Conservation (phyloP, 2,113 vertebrate species). For the Asarcornis scutulata region DNA sequence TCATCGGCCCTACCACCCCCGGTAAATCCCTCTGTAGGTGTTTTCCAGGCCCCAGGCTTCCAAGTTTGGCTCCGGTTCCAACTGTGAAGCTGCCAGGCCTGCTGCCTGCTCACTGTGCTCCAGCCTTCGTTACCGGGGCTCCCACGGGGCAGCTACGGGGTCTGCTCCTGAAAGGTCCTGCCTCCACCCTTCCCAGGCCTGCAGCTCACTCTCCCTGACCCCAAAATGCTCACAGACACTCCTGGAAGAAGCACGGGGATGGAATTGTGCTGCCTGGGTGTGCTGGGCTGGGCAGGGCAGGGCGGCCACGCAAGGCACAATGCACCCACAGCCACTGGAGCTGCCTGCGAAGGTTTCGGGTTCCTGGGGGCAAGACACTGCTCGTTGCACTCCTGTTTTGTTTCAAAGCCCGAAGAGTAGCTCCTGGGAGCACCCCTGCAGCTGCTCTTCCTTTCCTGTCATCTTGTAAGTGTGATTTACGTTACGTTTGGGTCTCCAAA, state of each 20-base stretch:
- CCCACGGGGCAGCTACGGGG: background rate
- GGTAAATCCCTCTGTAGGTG: background rate
- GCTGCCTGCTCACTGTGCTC: background rate
- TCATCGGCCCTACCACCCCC: background rate
- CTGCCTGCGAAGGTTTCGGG: no score
- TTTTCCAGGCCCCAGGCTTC: background rate
- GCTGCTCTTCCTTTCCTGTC: no score
- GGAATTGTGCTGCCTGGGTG: no score
- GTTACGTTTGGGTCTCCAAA: no score
- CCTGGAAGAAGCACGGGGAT: background rate
- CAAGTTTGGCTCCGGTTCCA: background rate
- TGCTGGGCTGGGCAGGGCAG: no score
- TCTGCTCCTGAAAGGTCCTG: background rate
- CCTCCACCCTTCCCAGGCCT: background rate
- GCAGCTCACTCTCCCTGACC: fast-evolving
- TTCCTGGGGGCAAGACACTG: no score
- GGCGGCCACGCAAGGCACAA: no score
- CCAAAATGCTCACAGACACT: background rate
- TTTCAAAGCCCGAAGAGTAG: no score
- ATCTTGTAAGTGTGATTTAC: no score
- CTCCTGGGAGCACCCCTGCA: no score
- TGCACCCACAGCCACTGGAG: no score
- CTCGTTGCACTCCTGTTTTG: no score
- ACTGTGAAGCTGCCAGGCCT: fast-evolving
- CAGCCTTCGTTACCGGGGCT: background rate